Percentiles rank a stretch among this genome's conserved stretches.
These are phyloP conservation scores for Bombus waltoni DNA, from an alignment of 1,140 invertebrate genomes.

Conservation along the genomic window DNA sequence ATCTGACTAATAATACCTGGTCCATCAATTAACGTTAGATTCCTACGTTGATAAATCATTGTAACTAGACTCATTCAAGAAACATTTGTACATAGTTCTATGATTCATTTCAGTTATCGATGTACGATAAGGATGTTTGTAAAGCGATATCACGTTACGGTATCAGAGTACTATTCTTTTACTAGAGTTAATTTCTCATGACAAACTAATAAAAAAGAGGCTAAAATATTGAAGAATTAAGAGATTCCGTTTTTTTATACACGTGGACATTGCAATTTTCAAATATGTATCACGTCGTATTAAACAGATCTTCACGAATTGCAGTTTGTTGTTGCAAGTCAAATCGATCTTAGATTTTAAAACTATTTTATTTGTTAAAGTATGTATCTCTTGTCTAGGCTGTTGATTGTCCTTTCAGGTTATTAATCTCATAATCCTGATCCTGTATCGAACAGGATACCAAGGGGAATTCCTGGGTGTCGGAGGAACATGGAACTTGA, in stretches of 20 bases:
- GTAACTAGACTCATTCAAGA: slow-evolving; percentile 60
- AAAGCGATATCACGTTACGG: slow-evolving; percentile 53
- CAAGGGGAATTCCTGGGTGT: slow-evolving; percentile 91
- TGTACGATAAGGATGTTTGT: slow-evolving; percentile 66
- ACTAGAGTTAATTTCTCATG: too few relatives aligned
- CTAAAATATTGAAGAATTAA: too few relatives aligned
- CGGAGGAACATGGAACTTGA: slow-evolving; percentile 94
- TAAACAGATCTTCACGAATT: background rate
- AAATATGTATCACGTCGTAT: too few relatives aligned
- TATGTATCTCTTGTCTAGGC: too few relatives aligned
- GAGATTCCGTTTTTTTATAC: background rate
- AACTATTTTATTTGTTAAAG: too few relatives aligned
- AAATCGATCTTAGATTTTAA: too few relatives aligned
- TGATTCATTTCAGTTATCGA: slow-evolving; percentile 71
- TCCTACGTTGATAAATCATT: slow-evolving; percentile 13
- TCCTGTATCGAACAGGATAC: slow-evolving; percentile 92
- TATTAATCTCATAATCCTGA: slow-evolving; percentile 90
- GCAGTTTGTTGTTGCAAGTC: background rate
- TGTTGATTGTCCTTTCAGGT: slow-evolving; percentile 83
- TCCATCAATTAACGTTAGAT: background rate
- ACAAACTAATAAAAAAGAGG: background rate
- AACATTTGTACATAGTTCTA: slow-evolving; percentile 47
- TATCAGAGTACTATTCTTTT: slow-evolving; percentile 16
- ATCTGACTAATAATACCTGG: background rate
- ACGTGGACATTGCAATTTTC: background rate